Evolutionary conservation across 1,140 invertebrate genomes (phyloP).

Genomic region (Ceratoteleas bidentatus): DNA sequence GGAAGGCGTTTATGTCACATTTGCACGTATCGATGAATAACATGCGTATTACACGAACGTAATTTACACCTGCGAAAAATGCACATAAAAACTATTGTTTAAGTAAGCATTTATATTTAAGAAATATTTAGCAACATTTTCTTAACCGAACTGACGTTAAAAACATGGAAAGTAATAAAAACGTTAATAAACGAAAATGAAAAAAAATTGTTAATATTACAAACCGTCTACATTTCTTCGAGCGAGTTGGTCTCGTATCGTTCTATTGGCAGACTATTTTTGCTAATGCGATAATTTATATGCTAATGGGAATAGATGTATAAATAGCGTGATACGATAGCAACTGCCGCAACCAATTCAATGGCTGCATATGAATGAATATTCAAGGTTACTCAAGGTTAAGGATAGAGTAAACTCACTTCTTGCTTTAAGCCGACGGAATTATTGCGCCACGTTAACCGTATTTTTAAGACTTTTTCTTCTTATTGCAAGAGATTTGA

Average conservation of each 20-base stretch:
- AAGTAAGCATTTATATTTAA: constrained; percentile 34
- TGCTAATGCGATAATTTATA: constrained; percentile 52
- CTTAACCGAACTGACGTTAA: constrained; percentile 9
- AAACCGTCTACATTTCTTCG: neutral
- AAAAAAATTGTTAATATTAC: no score
- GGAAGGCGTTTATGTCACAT: constrained; percentile 60
- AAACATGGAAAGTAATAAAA: neutral
- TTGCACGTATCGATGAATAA: constrained; percentile 53
- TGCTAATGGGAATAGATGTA: constrained; percentile 53
- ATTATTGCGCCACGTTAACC: constrained; percentile 8
- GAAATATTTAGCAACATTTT: constrained; percentile 36
- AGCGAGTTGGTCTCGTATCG: constrained; percentile 16
- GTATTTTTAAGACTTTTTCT: neutral
- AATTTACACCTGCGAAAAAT: constrained; percentile 29
- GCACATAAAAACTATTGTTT: constrained; percentile 27
- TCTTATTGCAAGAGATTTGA: no score
- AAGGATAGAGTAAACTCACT: constrained; percentile 33
- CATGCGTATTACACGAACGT: constrained; percentile 42
- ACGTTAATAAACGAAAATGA: neutral
- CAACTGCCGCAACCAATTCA: constrained; percentile 39
- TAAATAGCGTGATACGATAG: constrained; percentile 41
- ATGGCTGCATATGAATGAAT: constrained; percentile 62
- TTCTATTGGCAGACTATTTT: constrained; percentile 41
- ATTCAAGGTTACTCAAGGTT: constrained; percentile 61
- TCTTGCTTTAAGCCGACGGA: constrained; percentile 15